Percentiles rank a stretch among this genome's conserved stretches.
Evolutionary conservation across 2,113 vertebrate species (phyloP).

Genomic region (Oreochromis spilurus): DNA sequence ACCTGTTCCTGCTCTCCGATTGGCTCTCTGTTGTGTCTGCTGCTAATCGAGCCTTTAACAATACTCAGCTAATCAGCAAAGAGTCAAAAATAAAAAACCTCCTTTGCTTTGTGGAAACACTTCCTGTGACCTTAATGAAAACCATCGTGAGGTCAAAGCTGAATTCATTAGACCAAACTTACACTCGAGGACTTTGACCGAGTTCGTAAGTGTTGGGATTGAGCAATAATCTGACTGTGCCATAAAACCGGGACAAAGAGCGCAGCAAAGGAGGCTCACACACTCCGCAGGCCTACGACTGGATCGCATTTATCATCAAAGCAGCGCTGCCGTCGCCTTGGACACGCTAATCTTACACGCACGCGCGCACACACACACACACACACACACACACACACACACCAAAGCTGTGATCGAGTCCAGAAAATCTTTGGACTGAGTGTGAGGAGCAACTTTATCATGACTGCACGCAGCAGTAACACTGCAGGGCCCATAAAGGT

Average conservation of each 20-base stretch:
- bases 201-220: neutral
- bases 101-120: neutral
- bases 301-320: neutral
- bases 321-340: neutral
- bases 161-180: neutral
- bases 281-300: neutral
- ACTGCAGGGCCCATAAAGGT: fast-evolving
- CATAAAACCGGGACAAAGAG: neutral
- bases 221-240: neutral
- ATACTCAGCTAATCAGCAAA: neutral
- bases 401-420: neutral
- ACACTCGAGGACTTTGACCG: fast-evolving
- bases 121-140: neutral
- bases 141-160: neutral
- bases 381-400: neutral
- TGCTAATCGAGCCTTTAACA: neutral
- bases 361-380: neutral
- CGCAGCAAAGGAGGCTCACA: fast-evolving
- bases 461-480: fast-evolving
- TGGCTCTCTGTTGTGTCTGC: neutral
- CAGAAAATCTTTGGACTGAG: neutral
- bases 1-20: neutral
- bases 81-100: neutral
- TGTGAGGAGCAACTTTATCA: fast-evolving
- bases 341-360: neutral